phyloP scores from a whole-genome alignment of 1,140 invertebrate species.

The Nephila pilipes region DNA sequence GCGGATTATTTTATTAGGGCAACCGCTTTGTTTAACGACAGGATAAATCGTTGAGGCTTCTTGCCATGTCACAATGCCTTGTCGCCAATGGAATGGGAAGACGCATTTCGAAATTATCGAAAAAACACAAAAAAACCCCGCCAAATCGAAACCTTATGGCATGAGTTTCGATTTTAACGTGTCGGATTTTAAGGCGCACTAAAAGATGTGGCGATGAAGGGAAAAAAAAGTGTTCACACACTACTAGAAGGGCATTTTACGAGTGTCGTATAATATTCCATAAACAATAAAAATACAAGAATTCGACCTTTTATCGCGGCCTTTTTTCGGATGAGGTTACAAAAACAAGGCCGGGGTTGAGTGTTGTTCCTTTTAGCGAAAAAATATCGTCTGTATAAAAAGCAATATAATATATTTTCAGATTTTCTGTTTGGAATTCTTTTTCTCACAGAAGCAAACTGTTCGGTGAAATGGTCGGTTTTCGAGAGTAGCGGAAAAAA shows the following conservation, averaged over 20 bases:
- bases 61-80: not conserved
- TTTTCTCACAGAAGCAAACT: too few species aligned
- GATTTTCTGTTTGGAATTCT: too few species aligned
- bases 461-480: too few species aligned
- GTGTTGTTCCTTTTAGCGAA: not conserved
- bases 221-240: not conserved
- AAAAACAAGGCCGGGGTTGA: not conserved
- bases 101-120: slow-evolving; percentile 6
- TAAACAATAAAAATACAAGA: not conserved
- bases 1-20: slow-evolving; percentile 59
- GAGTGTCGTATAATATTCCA: not conserved
- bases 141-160: not conserved
- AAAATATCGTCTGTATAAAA: not conserved
- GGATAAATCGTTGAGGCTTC: not conserved
- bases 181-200: not conserved
- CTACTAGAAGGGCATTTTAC: not conserved
- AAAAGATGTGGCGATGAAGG: not conserved
- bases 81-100: not conserved
- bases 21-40: slow-evolving; percentile 17
- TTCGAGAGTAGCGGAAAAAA: too few species aligned
- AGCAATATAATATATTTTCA: too few species aligned
- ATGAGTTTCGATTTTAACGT: too few species aligned
- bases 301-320: not conserved
- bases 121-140: not conserved
- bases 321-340: not conserved